Conservation (phyloP, 1,140 invertebrate genomes). For the Pseudomyrmex flavicornis region DNA sequence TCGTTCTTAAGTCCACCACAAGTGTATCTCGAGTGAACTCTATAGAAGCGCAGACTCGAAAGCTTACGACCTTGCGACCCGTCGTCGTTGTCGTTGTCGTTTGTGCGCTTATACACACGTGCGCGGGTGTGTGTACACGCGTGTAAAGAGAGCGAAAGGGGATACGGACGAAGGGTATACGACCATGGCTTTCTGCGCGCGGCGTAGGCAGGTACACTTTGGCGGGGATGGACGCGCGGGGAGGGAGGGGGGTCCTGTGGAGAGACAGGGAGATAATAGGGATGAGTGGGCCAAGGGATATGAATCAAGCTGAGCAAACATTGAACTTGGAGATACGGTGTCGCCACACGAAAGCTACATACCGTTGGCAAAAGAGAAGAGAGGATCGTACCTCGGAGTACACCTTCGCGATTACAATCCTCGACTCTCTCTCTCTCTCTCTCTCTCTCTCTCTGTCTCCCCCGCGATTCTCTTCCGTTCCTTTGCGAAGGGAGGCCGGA, state of each 20-base stretch:
- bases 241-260: constrained; percentile 9
- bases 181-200: constrained; percentile 35
- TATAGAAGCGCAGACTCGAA: constrained; percentile 66
- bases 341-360: constrained; percentile 72
- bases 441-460: background rate
- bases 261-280: constrained; percentile 70
- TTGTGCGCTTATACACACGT: constrained; percentile 1
- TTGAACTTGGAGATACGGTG: constrained; percentile 84
- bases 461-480: constrained; percentile 26
- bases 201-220: constrained; percentile 57
- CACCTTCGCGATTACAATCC: constrained; percentile 74
- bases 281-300: constrained; percentile 78
- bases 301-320: constrained; percentile 86
- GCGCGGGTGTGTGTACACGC: constrained; percentile 30
- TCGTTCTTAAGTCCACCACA: constrained; percentile 79
- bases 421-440: constrained; percentile 17
- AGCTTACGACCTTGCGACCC: constrained; percentile 39
- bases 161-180: constrained; percentile 42
- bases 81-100: background rate
- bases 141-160: constrained; percentile 65
- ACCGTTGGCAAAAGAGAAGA: constrained; percentile 60
- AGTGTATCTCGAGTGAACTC: constrained; percentile 76
- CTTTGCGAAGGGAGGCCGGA: constrained; percentile 1
- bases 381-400: constrained; percentile 69
- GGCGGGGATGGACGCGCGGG: constrained; percentile 3